Evolutionary conservation across 2,113 vertebrate genomes (phyloP), one percentile per base, ranked within the genome.

Genomic region (Menidia beryllina): DNA sequence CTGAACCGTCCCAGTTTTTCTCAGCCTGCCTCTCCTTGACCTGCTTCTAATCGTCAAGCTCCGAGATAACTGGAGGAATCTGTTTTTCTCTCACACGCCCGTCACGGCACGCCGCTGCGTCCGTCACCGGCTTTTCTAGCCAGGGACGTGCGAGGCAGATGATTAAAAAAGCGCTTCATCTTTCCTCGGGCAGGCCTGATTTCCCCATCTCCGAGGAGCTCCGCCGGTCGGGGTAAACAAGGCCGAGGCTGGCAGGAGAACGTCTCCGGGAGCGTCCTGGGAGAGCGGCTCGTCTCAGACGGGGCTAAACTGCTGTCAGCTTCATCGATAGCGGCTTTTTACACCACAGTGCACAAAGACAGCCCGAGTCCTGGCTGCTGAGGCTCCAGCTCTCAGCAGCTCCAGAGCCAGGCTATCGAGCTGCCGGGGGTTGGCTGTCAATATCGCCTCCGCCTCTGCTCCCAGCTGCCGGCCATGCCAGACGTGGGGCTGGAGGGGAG

Each of bases 251-350:
- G 83, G 45, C 58, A 47, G 72, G 58, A 77, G 81, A 78, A 68
- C 12, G 38, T 45, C 67, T 68, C 59, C 69, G 69, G n/a, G 74
- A 75, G 77, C 10, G n/a, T 79, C 85, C 85, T 81, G 48, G 41
- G 80, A 86, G 87, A 81, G 65, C 74, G 63, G 75, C 82, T 34
- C 62, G 77, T 83, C 83, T 88, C 81, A 48, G 77, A 59, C 49
- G 52, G n/a, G 72, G 79, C 84, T 91, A 91, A 91, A 91, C 82
- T 88, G 83, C 85, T 91, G 90, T 91, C 90, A 88, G 66, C 67
- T 84, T 77, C 82, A 86, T 91, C 86, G 71, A 90, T 91, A 84
- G 48, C 7, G 43, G 70, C 85, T 85, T 34, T n/a, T 90, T 72
- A 85, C 82, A 79, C 36, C 78, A 84, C 77, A 82, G 58, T 81